Evolutionary conservation across 1,140 invertebrate species (phyloP).

Genomic region (Trichonephila clavipes): DNA sequence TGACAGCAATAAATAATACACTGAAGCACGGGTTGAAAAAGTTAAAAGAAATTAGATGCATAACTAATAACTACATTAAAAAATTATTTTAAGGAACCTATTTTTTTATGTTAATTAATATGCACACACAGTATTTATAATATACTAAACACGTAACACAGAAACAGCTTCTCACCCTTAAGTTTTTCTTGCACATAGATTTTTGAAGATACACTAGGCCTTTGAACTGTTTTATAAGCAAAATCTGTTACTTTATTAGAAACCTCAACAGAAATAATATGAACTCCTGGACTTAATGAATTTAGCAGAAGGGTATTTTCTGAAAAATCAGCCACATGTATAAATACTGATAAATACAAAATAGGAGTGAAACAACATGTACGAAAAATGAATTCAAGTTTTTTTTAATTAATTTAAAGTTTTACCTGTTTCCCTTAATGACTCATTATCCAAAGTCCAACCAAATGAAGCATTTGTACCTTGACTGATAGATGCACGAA

Average conservation of each 20-base stretch:
- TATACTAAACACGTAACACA: not conserved
- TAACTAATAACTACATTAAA: too few species aligned
- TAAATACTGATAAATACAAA: not conserved
- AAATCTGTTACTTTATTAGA: constrained; percentile 72
- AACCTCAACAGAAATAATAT: constrained; percentile 60
- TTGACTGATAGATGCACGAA: constrained; percentile 49
- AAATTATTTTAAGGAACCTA: too few species aligned
- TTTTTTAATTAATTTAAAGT: not conserved
- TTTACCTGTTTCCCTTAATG: constrained; percentile 46
- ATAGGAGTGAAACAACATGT: not conserved
- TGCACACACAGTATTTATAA: not conserved
- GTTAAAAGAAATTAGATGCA: too few species aligned
- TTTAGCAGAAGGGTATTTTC: constrained; percentile 6
- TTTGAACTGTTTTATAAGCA: constrained; percentile 28
- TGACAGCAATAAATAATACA: not conserved
- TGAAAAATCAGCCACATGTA: not conserved
- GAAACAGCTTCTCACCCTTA: constrained; percentile 25
- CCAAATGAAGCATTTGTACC: constrained; percentile 72
- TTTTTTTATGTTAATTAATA: too few species aligned
- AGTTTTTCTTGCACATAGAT: constrained; percentile 72
- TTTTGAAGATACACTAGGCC: constrained; percentile 55
- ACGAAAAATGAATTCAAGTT: not conserved
- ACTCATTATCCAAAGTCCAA: constrained; percentile 53
- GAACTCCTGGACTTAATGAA: constrained; percentile 25
- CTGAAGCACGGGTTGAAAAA: too few species aligned